These are phyloP conservation scores for Tinea trinotella DNA, from an alignment of 2,888 invertebrate genomes.

Conservation along the genomic window DNA sequence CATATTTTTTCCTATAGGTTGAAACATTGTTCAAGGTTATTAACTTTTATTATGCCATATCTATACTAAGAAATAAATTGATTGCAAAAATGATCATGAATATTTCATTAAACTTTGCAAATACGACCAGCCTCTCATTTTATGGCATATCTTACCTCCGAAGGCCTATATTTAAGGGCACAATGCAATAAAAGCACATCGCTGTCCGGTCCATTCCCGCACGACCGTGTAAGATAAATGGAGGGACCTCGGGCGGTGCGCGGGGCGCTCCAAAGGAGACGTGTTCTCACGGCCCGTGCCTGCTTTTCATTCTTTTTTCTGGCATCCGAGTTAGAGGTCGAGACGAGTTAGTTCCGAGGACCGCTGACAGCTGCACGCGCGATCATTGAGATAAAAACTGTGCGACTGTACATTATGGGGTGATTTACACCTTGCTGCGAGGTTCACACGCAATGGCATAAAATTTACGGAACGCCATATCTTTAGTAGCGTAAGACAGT, in stretches of 20 bases:
- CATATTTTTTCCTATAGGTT: no score
- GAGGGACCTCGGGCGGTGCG: conserved; percentile 40
- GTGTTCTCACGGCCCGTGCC: conserved; percentile 70
- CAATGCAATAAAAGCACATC: conserved; percentile 67
- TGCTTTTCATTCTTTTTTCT: conserved; percentile 60
- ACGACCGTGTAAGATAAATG: conserved; percentile 71
- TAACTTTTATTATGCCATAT: neutral
- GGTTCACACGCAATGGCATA: conserved; percentile 23
- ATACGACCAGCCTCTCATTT: conserved; percentile 37
- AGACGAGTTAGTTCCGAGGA: conserved; percentile 39
- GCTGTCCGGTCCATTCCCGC: conserved; percentile 63
- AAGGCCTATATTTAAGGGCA: conserved; percentile 67
- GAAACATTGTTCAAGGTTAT: neutral
- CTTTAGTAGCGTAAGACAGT: neutral
- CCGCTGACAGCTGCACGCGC: conserved; percentile 58
- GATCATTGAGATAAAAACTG: conserved; percentile 54
- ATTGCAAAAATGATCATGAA: neutral
- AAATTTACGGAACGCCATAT: conserved; percentile 1
- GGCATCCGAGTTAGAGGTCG: conserved; percentile 68
- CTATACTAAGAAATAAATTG: neutral
- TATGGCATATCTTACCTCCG: conserved; percentile 49
- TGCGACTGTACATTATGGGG: conserved; percentile 30
- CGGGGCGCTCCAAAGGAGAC: conserved; percentile 45
- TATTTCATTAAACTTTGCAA: neutral
- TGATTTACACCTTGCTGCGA: conserved; percentile 25